phyloP scores from a whole-genome alignment of 2,797 vertebrate genomes.

The Balearica regulorum region DNA sequence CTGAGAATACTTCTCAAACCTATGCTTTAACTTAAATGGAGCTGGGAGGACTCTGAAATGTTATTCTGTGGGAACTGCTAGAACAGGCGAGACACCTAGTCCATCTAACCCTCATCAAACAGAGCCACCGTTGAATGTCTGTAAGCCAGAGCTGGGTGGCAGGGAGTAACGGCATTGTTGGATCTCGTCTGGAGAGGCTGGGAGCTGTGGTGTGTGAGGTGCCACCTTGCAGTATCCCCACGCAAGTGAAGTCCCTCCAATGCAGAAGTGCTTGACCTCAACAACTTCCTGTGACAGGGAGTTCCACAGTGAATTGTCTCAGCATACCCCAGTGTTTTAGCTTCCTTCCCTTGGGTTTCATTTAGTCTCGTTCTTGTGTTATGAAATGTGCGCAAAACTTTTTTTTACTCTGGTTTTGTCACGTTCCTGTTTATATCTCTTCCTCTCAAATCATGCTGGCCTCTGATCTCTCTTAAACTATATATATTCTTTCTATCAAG shows the following conservation, averaged over 20 bases:
- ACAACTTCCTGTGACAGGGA: conserved; percentile 52
- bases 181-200: neutral
- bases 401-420: neutral
- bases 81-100: neutral
- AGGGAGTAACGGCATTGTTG: accelerated
- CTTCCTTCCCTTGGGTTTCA: conserved; percentile 31
- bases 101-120: neutral
- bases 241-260: neutral
- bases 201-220: neutral
- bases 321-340: neutral
- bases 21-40: neutral
- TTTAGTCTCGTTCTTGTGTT: neutral
- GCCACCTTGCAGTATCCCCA: neutral
- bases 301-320: conserved; percentile 28
- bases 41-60: neutral
- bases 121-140: neutral
- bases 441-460: neutral
- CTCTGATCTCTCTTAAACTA: neutral
- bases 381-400: neutral
- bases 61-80: neutral
- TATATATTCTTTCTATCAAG: neutral
- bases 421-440: neutral
- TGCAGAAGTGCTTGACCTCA: conserved; percentile 52
- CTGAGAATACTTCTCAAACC: neutral
- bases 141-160: neutral